phyloP scores from a whole-genome alignment of 1,140 invertebrate species.

The Agrypnia vestita region DNA sequence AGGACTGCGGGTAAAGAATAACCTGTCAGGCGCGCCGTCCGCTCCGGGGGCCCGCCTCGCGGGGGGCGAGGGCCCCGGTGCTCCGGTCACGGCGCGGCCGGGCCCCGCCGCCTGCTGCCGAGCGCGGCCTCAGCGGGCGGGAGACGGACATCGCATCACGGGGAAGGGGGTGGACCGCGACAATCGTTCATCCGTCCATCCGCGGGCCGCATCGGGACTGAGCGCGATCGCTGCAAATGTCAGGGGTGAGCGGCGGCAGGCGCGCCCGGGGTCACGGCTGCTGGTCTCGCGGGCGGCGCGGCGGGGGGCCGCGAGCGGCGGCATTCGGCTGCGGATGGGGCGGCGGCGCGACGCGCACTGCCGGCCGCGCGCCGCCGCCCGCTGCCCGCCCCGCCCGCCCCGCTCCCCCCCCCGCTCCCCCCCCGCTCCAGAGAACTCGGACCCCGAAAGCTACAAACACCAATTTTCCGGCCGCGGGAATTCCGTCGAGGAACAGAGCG shows the following conservation, averaged over 20 bases:
- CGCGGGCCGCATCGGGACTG: too few relatives aligned
- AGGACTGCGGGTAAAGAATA: neutral
- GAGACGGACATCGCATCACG: too few relatives aligned
- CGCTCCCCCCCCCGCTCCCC: slow-evolving; percentile 67
- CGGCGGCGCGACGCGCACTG: slow-evolving; percentile 64
- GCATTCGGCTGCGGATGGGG: slow-evolving; percentile 56
- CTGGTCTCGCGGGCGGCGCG: slow-evolving; percentile 13
- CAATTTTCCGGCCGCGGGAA: slow-evolving; percentile 57
- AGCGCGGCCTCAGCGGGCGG: too few relatives aligned
- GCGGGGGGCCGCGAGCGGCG: slow-evolving; percentile 32
- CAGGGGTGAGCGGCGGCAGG: neutral
- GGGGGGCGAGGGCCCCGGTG: slow-evolving; percentile 7
- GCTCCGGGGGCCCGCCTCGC: neutral
- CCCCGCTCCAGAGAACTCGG: slow-evolving; percentile 67
- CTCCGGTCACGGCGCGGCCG: too few relatives aligned
- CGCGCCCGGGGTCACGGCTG: neutral
- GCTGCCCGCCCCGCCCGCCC: slow-evolving; percentile 66
- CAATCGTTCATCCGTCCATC: too few relatives aligned
- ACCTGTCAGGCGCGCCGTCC: slow-evolving; percentile 4
- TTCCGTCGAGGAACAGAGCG: slow-evolving; percentile 36
- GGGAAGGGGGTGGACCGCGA: too few relatives aligned
- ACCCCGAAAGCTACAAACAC: slow-evolving; percentile 65
- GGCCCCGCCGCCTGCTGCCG: too few relatives aligned
- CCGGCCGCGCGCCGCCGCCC: slow-evolving; percentile 64
- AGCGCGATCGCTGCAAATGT: neutral